These are phyloP conservation scores for Macropodus opercularis DNA, from an alignment of 2,797 vertebrate species.

Conservation along the genomic window DNA sequence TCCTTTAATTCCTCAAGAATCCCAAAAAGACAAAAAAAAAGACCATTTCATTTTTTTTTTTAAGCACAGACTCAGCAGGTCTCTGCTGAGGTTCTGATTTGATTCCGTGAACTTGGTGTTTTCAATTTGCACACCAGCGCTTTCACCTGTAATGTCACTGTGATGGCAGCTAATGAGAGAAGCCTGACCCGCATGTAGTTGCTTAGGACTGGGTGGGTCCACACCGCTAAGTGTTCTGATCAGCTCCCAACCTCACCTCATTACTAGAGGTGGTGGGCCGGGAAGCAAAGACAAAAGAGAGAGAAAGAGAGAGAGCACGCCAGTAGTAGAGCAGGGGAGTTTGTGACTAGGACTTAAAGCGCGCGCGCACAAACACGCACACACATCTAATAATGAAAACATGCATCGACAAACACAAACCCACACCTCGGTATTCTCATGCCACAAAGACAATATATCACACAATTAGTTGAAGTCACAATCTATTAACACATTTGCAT, in stretches of 20 bases:
- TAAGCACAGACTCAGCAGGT: slow-evolving; percentile 17
- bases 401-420: slow-evolving; percentile 13
- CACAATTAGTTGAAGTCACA: slow-evolving; percentile 1
- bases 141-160: slow-evolving; percentile 71
- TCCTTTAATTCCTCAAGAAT: slow-evolving; percentile 53
- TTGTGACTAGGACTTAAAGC: slow-evolving; percentile 35
- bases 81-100: slow-evolving; percentile 58
- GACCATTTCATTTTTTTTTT: slow-evolving; percentile 11
- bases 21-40: slow-evolving; percentile 47
- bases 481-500: not conserved
- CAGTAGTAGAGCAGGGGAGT: not conserved
- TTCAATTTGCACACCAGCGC: slow-evolving; percentile 57
- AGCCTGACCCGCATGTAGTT: slow-evolving; percentile 72
- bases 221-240: slow-evolving; percentile 67
- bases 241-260: slow-evolving; percentile 66
- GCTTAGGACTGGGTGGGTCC: slow-evolving; percentile 49
- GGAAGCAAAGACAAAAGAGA: slow-evolving; percentile 32
- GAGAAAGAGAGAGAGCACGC: not conserved
- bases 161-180: slow-evolving; percentile 74
- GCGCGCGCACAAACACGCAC: not conserved
- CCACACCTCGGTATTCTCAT: slow-evolving; percentile 36
- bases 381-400: slow-evolving; percentile 43
- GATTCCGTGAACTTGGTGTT: slow-evolving; percentile 65
- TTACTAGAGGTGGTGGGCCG: slow-evolving; percentile 63
- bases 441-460: slow-evolving; percentile 7